These are phyloP conservation scores for Brevimyrus niger DNA, from an alignment of 2,113 vertebrate species.

Conservation along the genomic window DNA sequence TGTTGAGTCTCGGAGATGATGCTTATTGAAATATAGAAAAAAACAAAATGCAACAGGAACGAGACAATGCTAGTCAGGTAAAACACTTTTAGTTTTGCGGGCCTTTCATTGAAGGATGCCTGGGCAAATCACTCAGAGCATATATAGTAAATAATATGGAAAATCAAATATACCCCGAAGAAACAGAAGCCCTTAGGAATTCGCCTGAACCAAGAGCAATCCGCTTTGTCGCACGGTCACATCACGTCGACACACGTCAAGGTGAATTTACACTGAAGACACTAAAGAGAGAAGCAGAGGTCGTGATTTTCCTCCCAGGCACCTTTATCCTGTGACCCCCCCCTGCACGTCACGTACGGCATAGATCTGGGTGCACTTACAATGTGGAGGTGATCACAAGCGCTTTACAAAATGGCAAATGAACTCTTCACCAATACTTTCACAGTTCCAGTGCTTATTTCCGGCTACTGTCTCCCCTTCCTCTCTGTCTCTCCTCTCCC, in stretches of 20 bases:
- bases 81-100: neutral
- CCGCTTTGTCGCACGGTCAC: neutral
- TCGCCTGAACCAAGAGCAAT: neutral
- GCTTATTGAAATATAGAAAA: neutral
- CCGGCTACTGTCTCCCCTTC: neutral
- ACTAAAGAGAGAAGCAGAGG: neutral
- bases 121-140: neutral
- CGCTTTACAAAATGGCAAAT: neutral
- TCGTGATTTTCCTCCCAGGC: neutral
- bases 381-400: neutral
- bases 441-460: neutral
- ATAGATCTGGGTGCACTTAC: neutral
- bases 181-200: neutral
- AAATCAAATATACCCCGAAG: neutral
- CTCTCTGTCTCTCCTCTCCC: neutral
- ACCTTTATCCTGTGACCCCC: neutral
- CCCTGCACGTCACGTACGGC: neutral
- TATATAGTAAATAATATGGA: neutral
- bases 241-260: neutral
- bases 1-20: neutral
- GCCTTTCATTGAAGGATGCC: neutral
- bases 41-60: neutral
- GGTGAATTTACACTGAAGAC: constrained; percentile 8
- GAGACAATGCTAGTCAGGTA: neutral
- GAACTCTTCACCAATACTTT: neutral